Evolutionary conservation across 2,888 invertebrate genomes (phyloP).

Genomic region (Ametastegia equiseti): DNA sequence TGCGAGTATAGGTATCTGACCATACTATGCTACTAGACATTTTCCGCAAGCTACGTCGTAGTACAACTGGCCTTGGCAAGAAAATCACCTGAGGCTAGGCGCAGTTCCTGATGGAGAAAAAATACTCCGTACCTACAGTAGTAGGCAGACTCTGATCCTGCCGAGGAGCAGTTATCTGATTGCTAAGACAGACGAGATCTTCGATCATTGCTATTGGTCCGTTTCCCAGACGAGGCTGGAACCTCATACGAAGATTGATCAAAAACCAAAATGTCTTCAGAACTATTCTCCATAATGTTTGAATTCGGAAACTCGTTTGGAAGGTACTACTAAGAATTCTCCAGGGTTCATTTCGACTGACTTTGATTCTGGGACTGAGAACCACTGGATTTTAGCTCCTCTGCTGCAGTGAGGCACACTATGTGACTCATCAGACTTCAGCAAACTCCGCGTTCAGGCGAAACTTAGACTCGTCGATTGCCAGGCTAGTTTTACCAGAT

Average conservation of each 20-base stretch:
- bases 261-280: too few species aligned
- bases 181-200: too few species aligned
- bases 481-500: neutral
- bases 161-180: too few species aligned
- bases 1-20: conserved; percentile 38
- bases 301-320: too few species aligned
- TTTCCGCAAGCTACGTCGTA: conserved; percentile 55
- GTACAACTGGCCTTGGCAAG: conserved; percentile 73
- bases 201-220: too few species aligned
- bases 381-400: neutral
- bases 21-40: neutral
- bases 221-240: too few species aligned
- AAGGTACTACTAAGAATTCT: too few species aligned
- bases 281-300: too few species aligned
- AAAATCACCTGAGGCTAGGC: neutral
- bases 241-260: too few species aligned
- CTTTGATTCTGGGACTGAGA: conserved; percentile 28
- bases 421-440: conserved; percentile 31
- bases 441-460: neutral
- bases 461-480: neutral
- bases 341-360: neutral
- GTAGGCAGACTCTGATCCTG: too few species aligned
- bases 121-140: neutral
- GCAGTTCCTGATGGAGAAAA: neutral
- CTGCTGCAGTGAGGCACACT: neutral